These are phyloP conservation scores for Cephalopholis sonnerati DNA, from an alignment of 2,113 vertebrate species.

Conservation along the genomic window DNA sequence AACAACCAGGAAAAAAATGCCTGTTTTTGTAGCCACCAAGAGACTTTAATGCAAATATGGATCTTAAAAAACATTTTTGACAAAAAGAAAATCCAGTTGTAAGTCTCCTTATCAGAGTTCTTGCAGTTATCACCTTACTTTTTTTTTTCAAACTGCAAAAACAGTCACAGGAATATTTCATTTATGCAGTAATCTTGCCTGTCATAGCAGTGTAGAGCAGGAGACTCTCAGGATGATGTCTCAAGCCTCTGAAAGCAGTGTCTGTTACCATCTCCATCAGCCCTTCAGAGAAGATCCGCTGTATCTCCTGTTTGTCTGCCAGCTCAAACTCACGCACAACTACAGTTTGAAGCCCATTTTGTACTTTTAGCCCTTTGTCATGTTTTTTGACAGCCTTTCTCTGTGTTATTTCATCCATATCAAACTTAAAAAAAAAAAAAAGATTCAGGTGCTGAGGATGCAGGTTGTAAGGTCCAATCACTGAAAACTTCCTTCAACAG, in stretches of 20 bases:
- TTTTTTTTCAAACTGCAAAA: not conserved
- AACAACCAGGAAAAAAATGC: no score
- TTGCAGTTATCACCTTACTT: not conserved
- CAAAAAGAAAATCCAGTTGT: not conserved
- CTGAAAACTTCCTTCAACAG: not conserved
- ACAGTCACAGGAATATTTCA: not conserved
- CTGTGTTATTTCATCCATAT: conserved; percentile 11
- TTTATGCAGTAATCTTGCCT: conserved; percentile 13
- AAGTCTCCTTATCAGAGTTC: not conserved
- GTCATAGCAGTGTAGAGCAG: conserved; percentile 55
- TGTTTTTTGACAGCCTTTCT: not conserved
- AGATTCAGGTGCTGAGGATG: accelerated
- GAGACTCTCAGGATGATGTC: conserved; percentile 64
- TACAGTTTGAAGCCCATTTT: not conserved
- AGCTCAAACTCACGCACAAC: conserved; percentile 52
- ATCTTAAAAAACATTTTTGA: not conserved
- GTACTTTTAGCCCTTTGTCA: not conserved
- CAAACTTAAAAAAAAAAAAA: not conserved
- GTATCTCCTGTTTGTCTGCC: conserved; percentile 40
- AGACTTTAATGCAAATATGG: not conserved
- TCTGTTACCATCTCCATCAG: conserved; percentile 71
- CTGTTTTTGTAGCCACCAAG: not conserved
- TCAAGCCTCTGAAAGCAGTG: conserved; percentile 66
- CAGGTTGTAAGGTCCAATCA: not conserved
- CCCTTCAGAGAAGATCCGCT: conserved; percentile 63